Percentiles rank a stretch among this genome's conserved stretches.
These are phyloP conservation scores for Harpalus rubripes DNA, from an alignment of 2,888 invertebrate genomes.

Conservation along the genomic window DNA sequence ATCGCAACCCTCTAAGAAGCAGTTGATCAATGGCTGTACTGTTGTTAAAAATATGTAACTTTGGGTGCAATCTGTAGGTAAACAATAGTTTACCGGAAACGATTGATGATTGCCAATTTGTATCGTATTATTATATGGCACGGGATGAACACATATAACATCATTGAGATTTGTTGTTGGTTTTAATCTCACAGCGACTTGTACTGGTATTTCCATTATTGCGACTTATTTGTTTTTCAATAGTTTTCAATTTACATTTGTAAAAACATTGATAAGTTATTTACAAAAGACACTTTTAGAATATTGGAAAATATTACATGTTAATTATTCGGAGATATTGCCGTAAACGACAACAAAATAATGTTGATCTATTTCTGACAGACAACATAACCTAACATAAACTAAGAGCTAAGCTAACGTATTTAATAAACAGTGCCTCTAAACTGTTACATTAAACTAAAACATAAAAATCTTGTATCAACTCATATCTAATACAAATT, in stretches of 20 bases:
- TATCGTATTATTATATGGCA: slow-evolving; percentile 81
- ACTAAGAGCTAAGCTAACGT: too few relatives aligned
- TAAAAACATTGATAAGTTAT: background rate
- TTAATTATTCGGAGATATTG: background rate
- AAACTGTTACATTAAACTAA: background rate
- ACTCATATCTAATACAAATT: too few relatives aligned
- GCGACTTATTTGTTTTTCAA: background rate
- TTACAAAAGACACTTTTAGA: background rate
- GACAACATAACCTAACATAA: slow-evolving; percentile 19
- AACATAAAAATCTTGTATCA: too few relatives aligned
- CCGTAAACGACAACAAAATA: background rate
- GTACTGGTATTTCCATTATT: slow-evolving; percentile 85
- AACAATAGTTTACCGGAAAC: slow-evolving; percentile 80
- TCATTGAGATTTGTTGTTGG: slow-evolving; percentile 81
- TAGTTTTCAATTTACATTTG: background rate
- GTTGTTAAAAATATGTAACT: slow-evolving; percentile 83
- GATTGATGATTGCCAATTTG: slow-evolving; percentile 82
- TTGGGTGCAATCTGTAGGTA: slow-evolving; percentile 83
- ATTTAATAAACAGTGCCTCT: background rate
- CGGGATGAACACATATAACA: slow-evolving; percentile 81
- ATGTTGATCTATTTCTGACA: slow-evolving; percentile 41
- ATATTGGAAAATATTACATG: background rate
- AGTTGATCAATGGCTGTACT: slow-evolving; percentile 83
- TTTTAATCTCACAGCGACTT: slow-evolving; percentile 85
- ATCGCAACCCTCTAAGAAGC: slow-evolving; percentile 86